Evolutionary conservation across 2,113 vertebrate genomes (phyloP).

Genomic region (Prionailurus viverrinus): DNA sequence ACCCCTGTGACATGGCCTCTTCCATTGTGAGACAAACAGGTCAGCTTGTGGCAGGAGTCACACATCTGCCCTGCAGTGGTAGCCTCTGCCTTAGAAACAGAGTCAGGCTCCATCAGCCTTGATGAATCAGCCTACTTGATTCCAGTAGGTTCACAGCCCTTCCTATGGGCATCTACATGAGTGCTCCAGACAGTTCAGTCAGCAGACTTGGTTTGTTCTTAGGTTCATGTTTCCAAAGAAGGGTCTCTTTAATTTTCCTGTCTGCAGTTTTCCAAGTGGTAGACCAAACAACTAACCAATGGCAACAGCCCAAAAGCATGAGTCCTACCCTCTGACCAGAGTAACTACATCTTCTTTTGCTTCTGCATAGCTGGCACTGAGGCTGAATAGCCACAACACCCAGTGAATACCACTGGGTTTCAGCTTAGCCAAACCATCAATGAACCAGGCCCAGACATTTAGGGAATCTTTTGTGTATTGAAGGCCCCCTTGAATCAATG

Average conservation of each 20-base stretch:
- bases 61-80: background rate
- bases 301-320: background rate
- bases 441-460: background rate
- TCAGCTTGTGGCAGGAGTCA: background rate
- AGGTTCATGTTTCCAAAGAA: background rate
- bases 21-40: background rate
- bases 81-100: background rate
- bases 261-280: background rate
- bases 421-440: background rate
- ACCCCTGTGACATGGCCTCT: background rate
- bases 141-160: background rate
- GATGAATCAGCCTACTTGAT: background rate
- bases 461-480: background rate
- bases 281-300: background rate
- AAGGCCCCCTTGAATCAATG: background rate
- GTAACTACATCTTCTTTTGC: background rate
- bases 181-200: background rate
- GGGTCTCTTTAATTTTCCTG: background rate
- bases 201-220: background rate
- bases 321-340: background rate
- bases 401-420: background rate
- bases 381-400: background rate
- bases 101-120: no score
- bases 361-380: background rate
- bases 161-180: background rate